These are phyloP conservation scores for Natator depressus DNA, from an alignment of 2,113 vertebrate species.

Conservation along the genomic window DNA sequence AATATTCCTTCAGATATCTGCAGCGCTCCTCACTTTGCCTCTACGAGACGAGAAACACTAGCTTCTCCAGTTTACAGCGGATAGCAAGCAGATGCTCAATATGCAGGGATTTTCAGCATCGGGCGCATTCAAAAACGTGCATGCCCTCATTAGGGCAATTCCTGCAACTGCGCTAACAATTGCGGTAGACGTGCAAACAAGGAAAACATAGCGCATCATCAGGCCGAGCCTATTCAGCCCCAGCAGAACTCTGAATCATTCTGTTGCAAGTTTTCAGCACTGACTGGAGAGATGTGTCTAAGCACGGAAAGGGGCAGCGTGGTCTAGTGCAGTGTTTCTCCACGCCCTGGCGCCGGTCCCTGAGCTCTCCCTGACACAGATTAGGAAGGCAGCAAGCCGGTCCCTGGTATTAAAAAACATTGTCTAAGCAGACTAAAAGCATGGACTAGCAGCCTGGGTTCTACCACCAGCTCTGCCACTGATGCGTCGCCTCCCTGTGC, in stretches of 20 bases:
- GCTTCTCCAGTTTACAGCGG: neutral
- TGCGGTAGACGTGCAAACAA: neutral
- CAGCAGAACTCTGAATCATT: neutral
- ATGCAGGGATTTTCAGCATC: neutral
- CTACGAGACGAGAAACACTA: neutral
- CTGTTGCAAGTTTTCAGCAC: neutral
- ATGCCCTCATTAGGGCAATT: neutral
- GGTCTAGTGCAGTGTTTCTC: neutral
- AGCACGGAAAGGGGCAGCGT: neutral
- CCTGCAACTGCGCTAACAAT: neutral
- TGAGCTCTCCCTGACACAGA: neutral
- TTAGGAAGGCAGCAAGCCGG: neutral
- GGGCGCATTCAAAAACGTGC: neutral
- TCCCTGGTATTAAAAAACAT: neutral
- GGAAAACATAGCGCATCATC: neutral
- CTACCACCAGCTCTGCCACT: neutral
- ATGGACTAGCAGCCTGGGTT: neutral
- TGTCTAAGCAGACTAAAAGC: neutral
- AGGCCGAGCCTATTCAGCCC: neutral
- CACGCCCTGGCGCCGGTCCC: neutral
- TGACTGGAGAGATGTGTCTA: neutral
- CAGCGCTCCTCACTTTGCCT: neutral
- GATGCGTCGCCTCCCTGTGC: neutral
- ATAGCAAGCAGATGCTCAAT: neutral
- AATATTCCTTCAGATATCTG: neutral